These are phyloP conservation scores for Radopholus similis DNA, from an alignment of 1,140 invertebrate species.

Conservation along the genomic window DNA sequence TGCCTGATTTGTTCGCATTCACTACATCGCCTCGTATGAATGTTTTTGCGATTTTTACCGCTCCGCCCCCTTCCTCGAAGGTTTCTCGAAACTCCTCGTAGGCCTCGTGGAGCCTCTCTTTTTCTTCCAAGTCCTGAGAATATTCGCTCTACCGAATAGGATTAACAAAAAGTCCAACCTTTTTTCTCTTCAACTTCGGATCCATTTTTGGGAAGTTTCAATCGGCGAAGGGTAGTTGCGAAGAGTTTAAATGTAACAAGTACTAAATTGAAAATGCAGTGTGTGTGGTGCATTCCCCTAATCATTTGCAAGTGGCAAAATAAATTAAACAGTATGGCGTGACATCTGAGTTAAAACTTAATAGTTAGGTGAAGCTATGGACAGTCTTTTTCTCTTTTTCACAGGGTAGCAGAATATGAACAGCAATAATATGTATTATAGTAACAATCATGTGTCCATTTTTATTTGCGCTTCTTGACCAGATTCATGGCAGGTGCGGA, in stretches of 20 bases:
- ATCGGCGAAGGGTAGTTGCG: too few species aligned
- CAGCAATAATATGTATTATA: too few species aligned
- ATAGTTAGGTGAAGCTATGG: too few species aligned
- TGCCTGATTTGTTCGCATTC: conserved; percentile 48
- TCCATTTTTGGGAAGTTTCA: background rate
- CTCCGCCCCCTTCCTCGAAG: conserved; percentile 35
- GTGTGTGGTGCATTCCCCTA: too few species aligned
- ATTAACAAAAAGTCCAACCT: background rate
- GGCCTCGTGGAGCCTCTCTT: conserved; percentile 45
- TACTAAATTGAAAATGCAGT: too few species aligned
- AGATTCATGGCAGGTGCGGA: conserved; percentile 61
- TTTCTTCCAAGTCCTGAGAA: conserved; percentile 51
- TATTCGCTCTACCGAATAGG: conserved; percentile 3
- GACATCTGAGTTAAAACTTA: too few species aligned
- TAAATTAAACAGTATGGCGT: too few species aligned
- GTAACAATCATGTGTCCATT: too few species aligned
- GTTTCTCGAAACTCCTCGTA: conserved; percentile 44
- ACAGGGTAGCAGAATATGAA: too few species aligned
- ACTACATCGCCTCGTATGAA: conserved; percentile 59
- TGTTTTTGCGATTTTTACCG: conserved; percentile 31
- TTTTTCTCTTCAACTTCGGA: background rate
- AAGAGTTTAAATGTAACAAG: too few species aligned
- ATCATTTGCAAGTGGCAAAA: too few species aligned
- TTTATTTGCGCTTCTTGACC: background rate
- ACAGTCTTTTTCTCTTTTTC: too few species aligned